Percentiles rank a stretch among this genome's conserved stretches.
phyloP scores from a whole-genome alignment of 1,140 invertebrate species.

The Drosophila sturtevanti region DNA sequence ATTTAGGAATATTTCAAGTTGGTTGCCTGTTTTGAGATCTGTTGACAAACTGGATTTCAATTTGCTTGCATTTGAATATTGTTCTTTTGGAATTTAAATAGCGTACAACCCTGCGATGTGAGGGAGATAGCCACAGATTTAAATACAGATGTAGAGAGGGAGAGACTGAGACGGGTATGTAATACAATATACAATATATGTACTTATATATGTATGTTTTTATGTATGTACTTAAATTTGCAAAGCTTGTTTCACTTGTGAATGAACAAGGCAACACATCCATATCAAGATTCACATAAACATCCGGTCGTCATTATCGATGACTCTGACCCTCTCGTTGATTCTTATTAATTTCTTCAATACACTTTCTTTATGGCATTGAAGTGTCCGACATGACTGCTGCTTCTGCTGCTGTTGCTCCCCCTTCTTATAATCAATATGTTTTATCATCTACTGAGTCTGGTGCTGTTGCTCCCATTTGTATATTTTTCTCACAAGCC shows the following conservation, averaged over 20 bases:
- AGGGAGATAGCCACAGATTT: background rate
- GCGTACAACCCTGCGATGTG: constrained; percentile 14
- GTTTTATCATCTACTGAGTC: background rate
- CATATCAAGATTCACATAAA: constrained; percentile 31
- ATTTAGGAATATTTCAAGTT: constrained; percentile 61
- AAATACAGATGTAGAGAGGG: background rate
- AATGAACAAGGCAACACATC: constrained; percentile 40
- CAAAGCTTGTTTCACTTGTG: constrained; percentile 63
- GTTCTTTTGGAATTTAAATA: constrained; percentile 44
- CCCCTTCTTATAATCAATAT: background rate
- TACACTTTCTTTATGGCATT: constrained; percentile 72
- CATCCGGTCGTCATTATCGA: constrained; percentile 63
- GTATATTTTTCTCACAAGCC: constrained; percentile 80
- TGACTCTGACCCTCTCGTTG: constrained; percentile 47
- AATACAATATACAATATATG: too few species aligned
- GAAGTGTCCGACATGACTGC: constrained; percentile 63
- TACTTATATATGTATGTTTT: too few species aligned
- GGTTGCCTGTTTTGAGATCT: constrained; percentile 48
- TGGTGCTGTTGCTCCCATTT: constrained; percentile 35
- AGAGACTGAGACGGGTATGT: background rate
- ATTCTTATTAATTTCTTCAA: constrained; percentile 78
- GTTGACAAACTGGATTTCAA: constrained; percentile 80
- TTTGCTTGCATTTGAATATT: constrained; percentile 76
- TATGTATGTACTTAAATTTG: constrained; percentile 21
- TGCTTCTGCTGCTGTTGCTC: background rate